phyloP scores from a whole-genome alignment of 1,140 invertebrate genomes.

The Drosophila punjabiensis region DNA sequence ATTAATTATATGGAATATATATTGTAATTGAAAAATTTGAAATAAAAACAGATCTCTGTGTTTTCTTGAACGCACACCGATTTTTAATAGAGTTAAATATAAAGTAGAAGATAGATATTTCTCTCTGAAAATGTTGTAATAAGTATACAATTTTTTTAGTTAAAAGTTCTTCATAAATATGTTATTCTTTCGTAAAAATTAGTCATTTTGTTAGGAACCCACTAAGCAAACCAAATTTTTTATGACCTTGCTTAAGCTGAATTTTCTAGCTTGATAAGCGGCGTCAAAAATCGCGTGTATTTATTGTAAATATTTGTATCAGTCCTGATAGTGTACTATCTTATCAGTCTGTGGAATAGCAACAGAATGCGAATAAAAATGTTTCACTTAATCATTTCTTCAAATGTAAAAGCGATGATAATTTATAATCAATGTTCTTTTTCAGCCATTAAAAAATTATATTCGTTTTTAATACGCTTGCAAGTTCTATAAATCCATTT shows the following conservation, averaged over 20 bases:
- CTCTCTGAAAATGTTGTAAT: too few species aligned
- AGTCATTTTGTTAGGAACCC: too few species aligned
- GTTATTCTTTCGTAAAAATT: too few species aligned
- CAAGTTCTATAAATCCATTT: neutral
- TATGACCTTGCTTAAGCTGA: neutral
- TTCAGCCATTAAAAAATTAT: neutral
- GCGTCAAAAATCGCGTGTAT: neutral
- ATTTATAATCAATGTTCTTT: neutral
- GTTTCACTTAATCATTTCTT: neutral
- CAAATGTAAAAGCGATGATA: neutral
- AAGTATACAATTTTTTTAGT: too few species aligned
- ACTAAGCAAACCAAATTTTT: too few species aligned
- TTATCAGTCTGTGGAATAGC: constrained; percentile 2
- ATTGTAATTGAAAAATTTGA: neutral
- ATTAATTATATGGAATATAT: neutral
- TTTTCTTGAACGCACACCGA: neutral
- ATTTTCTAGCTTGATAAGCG: neutral
- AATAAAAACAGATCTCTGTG: constrained; percentile 1
- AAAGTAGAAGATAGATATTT: too few species aligned
- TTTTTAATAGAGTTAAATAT: too few species aligned
- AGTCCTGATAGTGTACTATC: constrained; percentile 15
- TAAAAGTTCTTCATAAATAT: too few species aligned
- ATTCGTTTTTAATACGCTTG: neutral
- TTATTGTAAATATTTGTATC: constrained; percentile 18
- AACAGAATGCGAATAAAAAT: neutral